Evolutionary conservation across 2,113 vertebrate species (phyloP).

Genomic region (Lates calcarifer): DNA sequence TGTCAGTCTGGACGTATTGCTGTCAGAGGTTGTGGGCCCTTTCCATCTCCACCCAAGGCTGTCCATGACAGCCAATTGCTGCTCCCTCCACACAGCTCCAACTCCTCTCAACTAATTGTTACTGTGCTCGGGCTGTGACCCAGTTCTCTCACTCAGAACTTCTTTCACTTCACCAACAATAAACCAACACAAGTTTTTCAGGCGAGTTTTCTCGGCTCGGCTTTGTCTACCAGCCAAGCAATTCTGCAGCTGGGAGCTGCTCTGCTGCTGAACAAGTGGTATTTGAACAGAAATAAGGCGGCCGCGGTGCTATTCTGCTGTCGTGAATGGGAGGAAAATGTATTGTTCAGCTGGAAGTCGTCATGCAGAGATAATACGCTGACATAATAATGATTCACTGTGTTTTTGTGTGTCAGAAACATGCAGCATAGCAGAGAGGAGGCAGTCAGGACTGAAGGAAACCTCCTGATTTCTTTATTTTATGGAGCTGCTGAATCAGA

Average conservation of each 20-base stretch:
- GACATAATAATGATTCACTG: conserved; percentile 47
- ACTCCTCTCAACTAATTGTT: conserved; percentile 8
- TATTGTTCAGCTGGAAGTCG: conserved; percentile 42
- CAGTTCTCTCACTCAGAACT: conserved; percentile 45
- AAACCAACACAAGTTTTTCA: conserved; percentile 36
- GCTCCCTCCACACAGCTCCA: neutral
- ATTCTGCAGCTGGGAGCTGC: neutral
- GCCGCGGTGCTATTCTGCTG: neutral
- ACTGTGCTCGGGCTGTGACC: conserved; percentile 23
- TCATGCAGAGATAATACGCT: conserved; percentile 47
- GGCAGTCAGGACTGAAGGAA: neutral
- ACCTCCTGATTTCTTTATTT: conserved; percentile 23
- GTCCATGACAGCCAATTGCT: neutral
- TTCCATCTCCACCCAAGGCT: conserved; percentile 1
- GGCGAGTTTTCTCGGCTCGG: neutral
- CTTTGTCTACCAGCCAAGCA: conserved; percentile 1
- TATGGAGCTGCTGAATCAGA: neutral
- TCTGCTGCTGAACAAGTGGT: neutral
- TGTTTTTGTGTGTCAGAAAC: conserved; percentile 34
- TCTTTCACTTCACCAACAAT: conserved; percentile 7
- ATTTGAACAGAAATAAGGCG: conserved; percentile 2
- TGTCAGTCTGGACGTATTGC: neutral
- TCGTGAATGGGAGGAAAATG: neutral
- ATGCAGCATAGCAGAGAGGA: neutral
- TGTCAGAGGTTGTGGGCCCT: neutral